These are phyloP conservation scores for Palythoa grandiflora DNA, from an alignment of 92 coral and sea anemone species.

Conservation along the genomic window DNA sequence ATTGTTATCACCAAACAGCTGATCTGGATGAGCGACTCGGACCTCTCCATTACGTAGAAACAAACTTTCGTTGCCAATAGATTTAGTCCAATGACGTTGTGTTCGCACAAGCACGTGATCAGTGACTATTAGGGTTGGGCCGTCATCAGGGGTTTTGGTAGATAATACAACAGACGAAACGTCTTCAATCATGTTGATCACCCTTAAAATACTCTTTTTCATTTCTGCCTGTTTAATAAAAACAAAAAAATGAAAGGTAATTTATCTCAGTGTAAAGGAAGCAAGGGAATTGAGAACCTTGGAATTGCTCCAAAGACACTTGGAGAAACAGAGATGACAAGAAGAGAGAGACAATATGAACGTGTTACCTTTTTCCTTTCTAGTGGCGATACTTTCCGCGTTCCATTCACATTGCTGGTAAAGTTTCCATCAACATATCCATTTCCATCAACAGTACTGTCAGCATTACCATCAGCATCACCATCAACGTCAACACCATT, in stretches of 20 bases:
- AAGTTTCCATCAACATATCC: neutral
- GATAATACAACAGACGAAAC: constrained; percentile 30
- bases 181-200: constrained; percentile 37
- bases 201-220: constrained; percentile 20
- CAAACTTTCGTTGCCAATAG: constrained; percentile 35
- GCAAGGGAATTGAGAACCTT: too few species aligned
- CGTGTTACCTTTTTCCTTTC: constrained; percentile 6
- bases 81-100: constrained; percentile 36
- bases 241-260: neutral
- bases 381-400: neutral
- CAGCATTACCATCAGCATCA: neutral
- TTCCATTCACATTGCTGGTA: constrained; percentile 18
- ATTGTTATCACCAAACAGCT: constrained; percentile 8
- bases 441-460: neutral
- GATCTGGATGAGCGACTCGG: constrained; percentile 25
- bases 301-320: too few species aligned
- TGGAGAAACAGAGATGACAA: neutral
- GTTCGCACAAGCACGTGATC: constrained; percentile 37
- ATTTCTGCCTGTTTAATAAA: constrained; percentile 16
- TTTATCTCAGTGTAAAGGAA: neutral
- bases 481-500: neutral
- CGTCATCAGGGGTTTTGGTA: constrained; percentile 24
- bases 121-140: constrained; percentile 20
- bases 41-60: constrained; percentile 38
- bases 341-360: neutral